A percentile compares a stretch with the other conserved stretches of the same genome.
phyloP scores from a whole-genome alignment of 2,888 invertebrate species.

The Stegophylla sp. region DNA sequence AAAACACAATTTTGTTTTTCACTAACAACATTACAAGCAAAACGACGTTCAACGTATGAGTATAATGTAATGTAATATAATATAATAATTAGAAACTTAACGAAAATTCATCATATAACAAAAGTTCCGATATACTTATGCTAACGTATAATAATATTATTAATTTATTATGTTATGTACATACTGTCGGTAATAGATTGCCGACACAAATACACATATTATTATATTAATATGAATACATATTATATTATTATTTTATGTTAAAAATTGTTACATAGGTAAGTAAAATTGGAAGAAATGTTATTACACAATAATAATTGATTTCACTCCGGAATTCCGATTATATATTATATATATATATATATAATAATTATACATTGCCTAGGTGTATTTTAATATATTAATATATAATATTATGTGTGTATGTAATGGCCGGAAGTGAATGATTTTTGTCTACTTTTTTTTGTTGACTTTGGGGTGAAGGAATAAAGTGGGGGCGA shows the following conservation, averaged over 20 bases:
- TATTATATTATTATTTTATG: slow-evolving; percentile 17
- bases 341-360: slow-evolving; percentile 2
- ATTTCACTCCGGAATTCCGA: slow-evolving; percentile 24
- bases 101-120: slow-evolving; percentile 47
- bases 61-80: no score
- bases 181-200: slow-evolving; percentile 21
- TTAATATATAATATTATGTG: slow-evolving; percentile 26
- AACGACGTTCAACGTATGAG: slow-evolving; percentile 41
- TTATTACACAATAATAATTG: slow-evolving; percentile 30
- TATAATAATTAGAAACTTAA: slow-evolving; percentile 54
- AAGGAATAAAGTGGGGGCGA: background rate
- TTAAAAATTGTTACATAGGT: slow-evolving; percentile 18
- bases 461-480: background rate
- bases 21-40: slow-evolving; percentile 43
- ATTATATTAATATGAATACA: slow-evolving; percentile 12
- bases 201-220: slow-evolving; percentile 18
- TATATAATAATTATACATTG: background rate
- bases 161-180: slow-evolving; percentile 10
- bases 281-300: slow-evolving; percentile 38
- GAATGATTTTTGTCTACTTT: slow-evolving; percentile 19
- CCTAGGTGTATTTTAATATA: background rate
- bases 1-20: background rate
- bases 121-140: slow-evolving; percentile 45
- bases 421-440: slow-evolving; percentile 27
- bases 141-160: slow-evolving; percentile 4